phyloP scores from a whole-genome alignment of 2,888 invertebrate species.

The Busseola fusca region DNA sequence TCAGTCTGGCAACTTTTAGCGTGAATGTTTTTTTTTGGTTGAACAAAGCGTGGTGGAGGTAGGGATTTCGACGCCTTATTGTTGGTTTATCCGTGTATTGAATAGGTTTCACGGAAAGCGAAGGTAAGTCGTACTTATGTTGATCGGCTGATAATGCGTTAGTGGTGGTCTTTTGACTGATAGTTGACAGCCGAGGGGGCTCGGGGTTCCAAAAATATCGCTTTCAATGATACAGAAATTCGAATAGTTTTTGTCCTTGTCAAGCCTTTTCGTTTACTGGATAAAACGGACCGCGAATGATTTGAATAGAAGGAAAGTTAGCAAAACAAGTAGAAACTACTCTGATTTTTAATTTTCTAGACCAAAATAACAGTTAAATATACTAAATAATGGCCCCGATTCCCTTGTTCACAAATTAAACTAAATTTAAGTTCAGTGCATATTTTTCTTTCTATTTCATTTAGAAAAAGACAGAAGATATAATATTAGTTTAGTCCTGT shows the following conservation, averaged over 20 bases:
- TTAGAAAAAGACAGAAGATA: no score
- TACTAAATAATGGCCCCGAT: no score
- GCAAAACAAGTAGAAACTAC: neutral
- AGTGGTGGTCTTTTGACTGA: constrained; percentile 82
- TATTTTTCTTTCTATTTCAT: no score
- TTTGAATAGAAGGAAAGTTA: constrained; percentile 1
- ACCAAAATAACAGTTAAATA: no score
- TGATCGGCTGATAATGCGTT: constrained; percentile 76
- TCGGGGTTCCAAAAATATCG: constrained; percentile 73
- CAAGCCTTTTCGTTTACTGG: constrained; percentile 50
- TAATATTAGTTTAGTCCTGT: no score
- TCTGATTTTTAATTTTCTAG: no score
- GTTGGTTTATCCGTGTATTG: constrained; percentile 81
- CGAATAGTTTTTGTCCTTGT: constrained; percentile 56
- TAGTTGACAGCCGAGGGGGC: constrained; percentile 79
- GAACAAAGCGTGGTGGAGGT: constrained; percentile 72
- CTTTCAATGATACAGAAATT: constrained; percentile 71
- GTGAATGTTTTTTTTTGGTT: constrained; percentile 72
- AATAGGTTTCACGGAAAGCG: constrained; percentile 83
- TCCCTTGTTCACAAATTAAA: no score
- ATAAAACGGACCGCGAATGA: constrained; percentile 57
- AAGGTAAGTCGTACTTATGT: constrained; percentile 78
- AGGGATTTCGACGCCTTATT: constrained; percentile 88
- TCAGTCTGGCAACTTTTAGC: constrained; percentile 83
- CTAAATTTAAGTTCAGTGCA: no score